phyloP scores from a whole-genome alignment of 1,140 invertebrate species.

The Drosophila carrolli region DNA sequence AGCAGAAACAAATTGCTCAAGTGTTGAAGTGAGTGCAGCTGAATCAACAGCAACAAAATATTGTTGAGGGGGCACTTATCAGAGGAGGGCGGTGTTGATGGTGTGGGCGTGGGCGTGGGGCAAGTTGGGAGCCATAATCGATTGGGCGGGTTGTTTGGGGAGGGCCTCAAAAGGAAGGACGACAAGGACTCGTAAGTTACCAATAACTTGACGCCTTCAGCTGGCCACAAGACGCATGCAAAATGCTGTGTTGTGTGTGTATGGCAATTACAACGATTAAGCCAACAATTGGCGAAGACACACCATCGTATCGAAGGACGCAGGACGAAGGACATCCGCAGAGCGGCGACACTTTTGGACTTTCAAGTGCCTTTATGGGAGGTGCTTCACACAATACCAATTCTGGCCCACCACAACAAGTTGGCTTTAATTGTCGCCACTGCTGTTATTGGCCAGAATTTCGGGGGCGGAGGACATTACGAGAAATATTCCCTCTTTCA shows the following conservation, averaged over 20 bases:
- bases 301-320: slow-evolving; percentile 11
- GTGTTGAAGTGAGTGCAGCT: slow-evolving; percentile 71
- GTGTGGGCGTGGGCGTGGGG: slow-evolving; percentile 37
- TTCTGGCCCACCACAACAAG: slow-evolving; percentile 23
- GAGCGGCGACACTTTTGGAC: slow-evolving; percentile 62
- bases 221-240: slow-evolving; percentile 40
- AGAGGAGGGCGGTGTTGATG: slow-evolving; percentile 23
- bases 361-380: slow-evolving; percentile 33
- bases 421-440: slow-evolving; percentile 72
- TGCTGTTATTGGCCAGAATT: slow-evolving; percentile 39
- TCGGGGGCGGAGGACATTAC: slow-evolving; percentile 3
- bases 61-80: slow-evolving; percentile 60
- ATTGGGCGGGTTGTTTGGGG: slow-evolving; percentile 42
- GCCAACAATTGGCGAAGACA: slow-evolving; percentile 31
- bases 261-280: slow-evolving; percentile 44
- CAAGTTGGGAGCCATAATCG: slow-evolving; percentile 57
- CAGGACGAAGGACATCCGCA: slow-evolving; percentile 24
- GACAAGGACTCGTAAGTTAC: slow-evolving; percentile 54
- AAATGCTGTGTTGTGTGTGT: slow-evolving; percentile 29
- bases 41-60: slow-evolving; percentile 76
- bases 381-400: slow-evolving; percentile 21
- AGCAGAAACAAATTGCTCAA: slow-evolving; percentile 72
- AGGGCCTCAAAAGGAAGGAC: slow-evolving; percentile 3
- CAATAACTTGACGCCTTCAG: slow-evolving; percentile 67
- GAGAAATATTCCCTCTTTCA: slow-evolving; percentile 25